Evolutionary conservation across 1,140 invertebrate species (phyloP).

Genomic region (Cotesia glomerata): DNA sequence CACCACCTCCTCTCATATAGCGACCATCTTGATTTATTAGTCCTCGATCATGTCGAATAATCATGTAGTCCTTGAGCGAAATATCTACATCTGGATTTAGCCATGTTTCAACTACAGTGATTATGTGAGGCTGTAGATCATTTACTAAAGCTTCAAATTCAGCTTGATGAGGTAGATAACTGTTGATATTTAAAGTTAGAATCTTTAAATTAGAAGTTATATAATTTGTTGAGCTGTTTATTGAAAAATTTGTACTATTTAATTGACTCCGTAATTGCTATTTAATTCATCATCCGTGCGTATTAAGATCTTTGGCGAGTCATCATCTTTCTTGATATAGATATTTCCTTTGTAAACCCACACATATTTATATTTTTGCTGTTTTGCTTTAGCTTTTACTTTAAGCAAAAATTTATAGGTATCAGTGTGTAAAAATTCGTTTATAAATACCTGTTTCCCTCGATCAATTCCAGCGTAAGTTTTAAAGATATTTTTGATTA

Average conservation of each 20-base stretch:
- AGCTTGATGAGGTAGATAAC: background rate
- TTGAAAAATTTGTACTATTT: background rate
- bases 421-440: no score
- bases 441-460: no score
- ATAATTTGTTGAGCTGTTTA: background rate
- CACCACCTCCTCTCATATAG: background rate
- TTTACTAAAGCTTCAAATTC: background rate
- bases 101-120: conserved; percentile 8
- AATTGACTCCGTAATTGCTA: background rate
- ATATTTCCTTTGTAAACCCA: no score
- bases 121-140: background rate
- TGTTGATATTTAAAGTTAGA: background rate
- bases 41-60: background rate
- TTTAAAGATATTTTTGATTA: no score
- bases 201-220: background rate
- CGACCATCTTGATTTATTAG: background rate
- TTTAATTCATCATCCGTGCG: no score
- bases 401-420: no score
- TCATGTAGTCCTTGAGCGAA: background rate
- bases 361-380: no score
- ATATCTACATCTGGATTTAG: background rate
- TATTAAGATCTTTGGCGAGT: no score
- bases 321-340: no score
- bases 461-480: no score
- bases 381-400: no score